Conservation (phyloP, 64 coral and sea anemone species). For the Stichodactyla mertensii region DNA sequence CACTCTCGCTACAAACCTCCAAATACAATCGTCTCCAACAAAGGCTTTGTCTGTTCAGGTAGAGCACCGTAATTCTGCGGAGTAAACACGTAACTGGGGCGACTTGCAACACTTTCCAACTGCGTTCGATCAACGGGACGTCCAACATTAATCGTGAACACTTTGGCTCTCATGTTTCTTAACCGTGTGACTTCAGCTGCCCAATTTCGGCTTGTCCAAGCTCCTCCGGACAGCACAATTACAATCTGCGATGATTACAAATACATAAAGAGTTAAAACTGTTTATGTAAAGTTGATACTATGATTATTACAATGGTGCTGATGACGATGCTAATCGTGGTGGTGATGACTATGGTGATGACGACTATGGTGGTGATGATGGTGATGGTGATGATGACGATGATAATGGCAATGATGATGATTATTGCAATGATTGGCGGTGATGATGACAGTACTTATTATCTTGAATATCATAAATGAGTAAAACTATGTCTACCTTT, state of each 20-base stretch:
- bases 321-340: too few relatives aligned
- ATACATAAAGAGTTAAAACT: not conserved
- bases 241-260: not conserved
- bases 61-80: not conserved
- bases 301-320: not conserved
- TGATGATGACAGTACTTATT: too few relatives aligned
- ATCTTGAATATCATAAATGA: too few relatives aligned
- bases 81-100: slow-evolving; percentile 8
- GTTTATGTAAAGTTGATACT: not conserved
- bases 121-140: not conserved
- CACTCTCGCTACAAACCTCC: not conserved
- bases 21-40: slow-evolving; percentile 11
- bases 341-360: too few relatives aligned
- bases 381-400: too few relatives aligned
- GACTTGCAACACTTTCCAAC: not conserved
- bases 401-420: too few relatives aligned
- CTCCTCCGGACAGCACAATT: not conserved
- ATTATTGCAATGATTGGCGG: too few relatives aligned
- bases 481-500: not conserved
- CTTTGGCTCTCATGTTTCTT: slow-evolving; percentile 19
- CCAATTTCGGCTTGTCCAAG: not conserved
- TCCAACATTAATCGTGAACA: slow-evolving; percentile 53
- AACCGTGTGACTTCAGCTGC: not conserved
- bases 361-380: too few relatives aligned
- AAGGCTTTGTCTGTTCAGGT: not conserved